phyloP scores from a whole-genome alignment of 2,113 vertebrate genomes.

The Hemiscyllium ocellatum region DNA sequence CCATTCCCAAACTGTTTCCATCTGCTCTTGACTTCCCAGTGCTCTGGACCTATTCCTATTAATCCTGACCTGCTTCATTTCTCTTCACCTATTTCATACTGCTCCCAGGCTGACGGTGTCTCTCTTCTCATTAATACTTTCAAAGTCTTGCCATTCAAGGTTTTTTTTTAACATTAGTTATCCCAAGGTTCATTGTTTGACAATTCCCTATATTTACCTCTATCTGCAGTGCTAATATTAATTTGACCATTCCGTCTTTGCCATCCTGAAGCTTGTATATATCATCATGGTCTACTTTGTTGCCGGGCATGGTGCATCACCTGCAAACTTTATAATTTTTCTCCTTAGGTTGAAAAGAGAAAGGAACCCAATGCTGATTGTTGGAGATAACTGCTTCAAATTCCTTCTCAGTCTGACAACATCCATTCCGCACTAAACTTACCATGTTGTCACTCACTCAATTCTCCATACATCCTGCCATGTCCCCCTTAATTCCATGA shows the following conservation, averaged over 20 bases:
- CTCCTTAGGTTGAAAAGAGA: not conserved
- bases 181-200: not conserved
- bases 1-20: no score
- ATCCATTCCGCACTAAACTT: no score
- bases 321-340: not conserved
- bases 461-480: not conserved
- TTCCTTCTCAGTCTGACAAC: no score
- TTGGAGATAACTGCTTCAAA: not conserved
- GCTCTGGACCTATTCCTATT: no score
- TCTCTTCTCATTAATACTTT: not conserved
- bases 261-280: not conserved
- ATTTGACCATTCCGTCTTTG: not conserved
- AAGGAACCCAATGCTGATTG: not conserved
- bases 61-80: no score
- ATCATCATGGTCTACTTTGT: not conserved
- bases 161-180: not conserved
- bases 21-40: no score
- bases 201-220: not conserved
- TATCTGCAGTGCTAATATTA: not conserved
- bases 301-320: not conserved
- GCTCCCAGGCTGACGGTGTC: not conserved
- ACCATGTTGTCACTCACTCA: not conserved
- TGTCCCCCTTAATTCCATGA: not conserved
- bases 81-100: no score
- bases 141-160: not conserved